These are phyloP conservation scores for Montipora capitata DNA, from an alignment of 92 coral and sea anemone genomes.

Conservation along the genomic window DNA sequence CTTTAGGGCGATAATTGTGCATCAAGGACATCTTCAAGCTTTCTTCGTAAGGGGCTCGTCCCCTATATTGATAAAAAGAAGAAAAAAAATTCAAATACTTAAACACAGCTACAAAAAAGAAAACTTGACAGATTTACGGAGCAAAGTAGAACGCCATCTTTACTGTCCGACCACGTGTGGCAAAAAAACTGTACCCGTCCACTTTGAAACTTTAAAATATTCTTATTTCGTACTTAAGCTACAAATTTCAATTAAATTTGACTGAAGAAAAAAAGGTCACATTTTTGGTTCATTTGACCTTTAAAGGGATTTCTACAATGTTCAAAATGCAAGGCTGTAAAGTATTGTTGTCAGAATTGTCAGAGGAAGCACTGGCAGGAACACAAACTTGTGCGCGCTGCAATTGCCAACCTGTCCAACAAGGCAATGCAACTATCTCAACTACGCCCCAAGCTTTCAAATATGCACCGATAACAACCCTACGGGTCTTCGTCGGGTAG, in stretches of 20 bases:
- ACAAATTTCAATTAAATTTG: too few relatives aligned
- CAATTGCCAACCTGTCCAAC: constrained; percentile 30
- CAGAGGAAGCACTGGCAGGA: constrained; percentile 57
- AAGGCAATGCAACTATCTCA: background rate
- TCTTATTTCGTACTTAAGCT: too few relatives aligned
- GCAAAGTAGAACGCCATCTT: too few relatives aligned
- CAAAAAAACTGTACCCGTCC: too few relatives aligned
- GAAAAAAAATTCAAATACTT: background rate
- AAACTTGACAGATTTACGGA: background rate
- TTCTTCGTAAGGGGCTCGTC: background rate
- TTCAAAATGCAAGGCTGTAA: constrained; percentile 36
- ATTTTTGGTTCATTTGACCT: too few relatives aligned
- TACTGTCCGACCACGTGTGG: too few relatives aligned
- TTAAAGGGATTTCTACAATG: constrained; percentile 24
- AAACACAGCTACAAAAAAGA: background rate
- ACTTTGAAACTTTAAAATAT: too few relatives aligned
- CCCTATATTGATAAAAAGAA: background rate
- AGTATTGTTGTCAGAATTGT: constrained; percentile 46
- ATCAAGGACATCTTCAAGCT: background rate
- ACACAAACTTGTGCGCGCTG: constrained; percentile 49
- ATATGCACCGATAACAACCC: constrained; percentile 57
- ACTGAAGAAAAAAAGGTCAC: too few relatives aligned
- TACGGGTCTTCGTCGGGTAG: constrained; percentile 60
- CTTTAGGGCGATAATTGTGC: background rate
- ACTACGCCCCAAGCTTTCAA: constrained; percentile 12